phyloP scores from a whole-genome alignment of 2,888 invertebrate species.

The Cerastoderma edule region DNA sequence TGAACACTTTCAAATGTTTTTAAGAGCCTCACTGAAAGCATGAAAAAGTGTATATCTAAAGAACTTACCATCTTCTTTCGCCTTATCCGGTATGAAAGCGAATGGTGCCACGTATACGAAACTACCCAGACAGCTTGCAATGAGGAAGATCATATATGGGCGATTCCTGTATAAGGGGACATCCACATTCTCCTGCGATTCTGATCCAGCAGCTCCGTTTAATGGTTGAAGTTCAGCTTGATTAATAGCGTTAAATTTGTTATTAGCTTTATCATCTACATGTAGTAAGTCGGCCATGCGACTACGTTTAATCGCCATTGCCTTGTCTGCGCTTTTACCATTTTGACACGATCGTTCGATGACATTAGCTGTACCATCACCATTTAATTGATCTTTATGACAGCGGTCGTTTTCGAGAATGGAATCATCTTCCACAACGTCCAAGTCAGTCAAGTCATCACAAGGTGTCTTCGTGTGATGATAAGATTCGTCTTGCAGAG shows the following conservation, averaged over 20 bases:
- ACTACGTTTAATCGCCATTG: background rate
- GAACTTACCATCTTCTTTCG: constrained; percentile 80
- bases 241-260: background rate
- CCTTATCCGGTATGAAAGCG: constrained; percentile 91
- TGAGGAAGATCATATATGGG: constrained; percentile 92
- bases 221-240: background rate
- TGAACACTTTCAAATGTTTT: too few species aligned
- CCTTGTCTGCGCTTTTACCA: background rate
- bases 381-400: too few species aligned
- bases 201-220: background rate
- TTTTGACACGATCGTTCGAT: background rate
- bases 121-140: constrained; percentile 97
- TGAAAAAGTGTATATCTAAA: background rate
- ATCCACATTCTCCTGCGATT: constrained; percentile 1
- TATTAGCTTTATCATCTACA: background rate
- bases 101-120: constrained; percentile 96
- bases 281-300: background rate
- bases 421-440: too few species aligned
- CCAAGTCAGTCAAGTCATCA: too few species aligned
- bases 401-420: too few species aligned
- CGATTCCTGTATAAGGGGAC: constrained; percentile 77
- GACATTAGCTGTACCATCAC: background rate
- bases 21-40: background rate
- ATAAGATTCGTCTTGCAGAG: too few species aligned
- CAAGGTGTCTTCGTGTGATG: too few species aligned